Percentiles rank a stretch among this genome's conserved stretches.
Evolutionary conservation across 1,140 invertebrate species (phyloP).

Genomic region (Drosophila sturtevanti): DNA sequence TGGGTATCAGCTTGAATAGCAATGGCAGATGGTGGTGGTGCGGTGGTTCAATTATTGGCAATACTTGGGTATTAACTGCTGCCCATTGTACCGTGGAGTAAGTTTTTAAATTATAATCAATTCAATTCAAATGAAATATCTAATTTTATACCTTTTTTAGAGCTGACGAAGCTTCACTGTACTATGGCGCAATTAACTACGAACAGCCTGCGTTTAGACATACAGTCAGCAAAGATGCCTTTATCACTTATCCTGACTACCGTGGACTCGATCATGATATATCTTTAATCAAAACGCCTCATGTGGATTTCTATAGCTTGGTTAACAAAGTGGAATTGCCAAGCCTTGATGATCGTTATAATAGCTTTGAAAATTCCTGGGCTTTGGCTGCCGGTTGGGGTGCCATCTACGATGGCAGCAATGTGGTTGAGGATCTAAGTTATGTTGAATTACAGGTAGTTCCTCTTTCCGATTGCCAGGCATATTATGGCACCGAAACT

Average conservation of each 20-base stretch:
- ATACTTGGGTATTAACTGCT: slow-evolving; percentile 84
- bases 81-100: slow-evolving; percentile 84
- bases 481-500: slow-evolving; percentile 37
- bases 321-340: slow-evolving; percentile 61
- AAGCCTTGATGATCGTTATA: slow-evolving; percentile 48
- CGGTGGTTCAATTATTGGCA: slow-evolving; percentile 85
- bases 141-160: background rate
- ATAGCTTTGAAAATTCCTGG: slow-evolving; percentile 36
- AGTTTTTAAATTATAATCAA: background rate
- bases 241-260: slow-evolving; percentile 41
- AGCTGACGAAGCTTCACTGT: slow-evolving; percentile 49
- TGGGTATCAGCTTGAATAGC: slow-evolving; percentile 80
- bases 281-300: slow-evolving; percentile 44
- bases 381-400: slow-evolving; percentile 58
- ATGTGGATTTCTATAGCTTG: slow-evolving; percentile 49
- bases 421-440: slow-evolving; percentile 37
- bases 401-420: slow-evolving; percentile 48
- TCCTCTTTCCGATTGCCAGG: slow-evolving; percentile 33
- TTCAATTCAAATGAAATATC: too few species aligned
- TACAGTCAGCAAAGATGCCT: slow-evolving; percentile 33
- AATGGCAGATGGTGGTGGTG: slow-evolving; percentile 82
- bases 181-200: slow-evolving; percentile 62
- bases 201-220: slow-evolving; percentile 45
- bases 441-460: slow-evolving; percentile 35
- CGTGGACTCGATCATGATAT: slow-evolving; percentile 33